Base-by-base conservation (phyloP, 2,888 invertebrate genomes). In the Hirtodrosophila duncani region DNA sequence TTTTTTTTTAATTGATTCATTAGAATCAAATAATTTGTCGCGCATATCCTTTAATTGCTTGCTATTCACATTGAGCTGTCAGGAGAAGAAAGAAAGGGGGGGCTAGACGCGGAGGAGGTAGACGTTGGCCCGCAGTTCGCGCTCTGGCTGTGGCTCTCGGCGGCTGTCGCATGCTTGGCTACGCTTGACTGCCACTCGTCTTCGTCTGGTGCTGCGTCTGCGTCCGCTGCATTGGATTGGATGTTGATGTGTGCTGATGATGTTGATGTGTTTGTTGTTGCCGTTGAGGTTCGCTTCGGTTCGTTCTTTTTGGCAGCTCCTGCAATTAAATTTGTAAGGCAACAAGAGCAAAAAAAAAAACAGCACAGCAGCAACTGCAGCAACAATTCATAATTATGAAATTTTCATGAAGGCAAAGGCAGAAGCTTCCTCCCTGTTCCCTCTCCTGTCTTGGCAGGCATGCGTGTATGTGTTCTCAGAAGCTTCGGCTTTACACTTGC, bases 141-240 rank as follows among this genome's bases (percentile, higher is more conserved):
- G n/a, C n/a, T n/a, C n/a, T n/a, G n/a, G n/a, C n/a, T n/a, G n/a
- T n/a, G n/a, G n/a, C n/a, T n/a, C n/a, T n/a, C n/a, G n/a, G n/a
- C 49, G 56, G 29, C 71, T 63, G 79, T 75, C 60, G 53, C 48
- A 80, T 65, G 80, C 68, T 37, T 67, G 26, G 62, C 53, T 77
- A 52, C 72, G 56, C 81, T 62, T 62, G 55, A 63, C 48, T 72
- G 68, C 77, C 23, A 34, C 49, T 53, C 51, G 51, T 39, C 52
- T 30, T 58, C 53, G 41, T 30, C 49, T 39, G 20, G 29, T 17
- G 16, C 21, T 26, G 24, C 8, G 36, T 29, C 34, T 17, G 30
- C n/a, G n/a, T n/a, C n/a, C n/a, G n/a, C n/a, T n/a, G n/a, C n/a
- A n/a, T n/a, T n/a, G n/a, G n/a, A n/a, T 7, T 29, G n/a, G 21